phyloP scores from a whole-genome alignment of 2,888 invertebrate species.

The Volucella inflata region DNA sequence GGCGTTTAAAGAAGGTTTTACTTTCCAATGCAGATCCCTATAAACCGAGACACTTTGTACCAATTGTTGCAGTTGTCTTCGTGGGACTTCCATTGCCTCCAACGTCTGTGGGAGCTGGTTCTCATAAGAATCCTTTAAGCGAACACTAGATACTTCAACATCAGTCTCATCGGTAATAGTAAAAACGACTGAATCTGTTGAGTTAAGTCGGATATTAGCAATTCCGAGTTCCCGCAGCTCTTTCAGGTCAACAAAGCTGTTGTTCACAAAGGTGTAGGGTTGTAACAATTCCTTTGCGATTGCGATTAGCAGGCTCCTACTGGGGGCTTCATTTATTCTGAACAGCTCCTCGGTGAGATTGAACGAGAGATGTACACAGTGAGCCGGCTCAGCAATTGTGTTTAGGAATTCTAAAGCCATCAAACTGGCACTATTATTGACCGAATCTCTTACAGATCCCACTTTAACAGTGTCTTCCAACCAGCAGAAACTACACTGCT shows the following conservation, averaged over 20 bases:
- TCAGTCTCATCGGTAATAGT: constrained; percentile 74
- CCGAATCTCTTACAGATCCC: constrained; percentile 8
- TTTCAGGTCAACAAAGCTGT: constrained; percentile 51
- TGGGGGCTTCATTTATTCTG: constrained; percentile 32
- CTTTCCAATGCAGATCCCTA: constrained; percentile 78
- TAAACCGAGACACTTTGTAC: constrained; percentile 80
- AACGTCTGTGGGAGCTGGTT: constrained; percentile 43
- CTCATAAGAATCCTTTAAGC: constrained; percentile 61
- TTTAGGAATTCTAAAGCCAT: constrained; percentile 40
- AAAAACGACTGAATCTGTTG: constrained; percentile 66
- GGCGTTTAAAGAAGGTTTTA: constrained; percentile 77
- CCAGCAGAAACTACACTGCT: constrained; percentile 40
- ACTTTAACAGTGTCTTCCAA: constrained; percentile 53
- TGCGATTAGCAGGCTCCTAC: constrained; percentile 37
- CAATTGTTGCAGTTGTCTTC: constrained; percentile 78
- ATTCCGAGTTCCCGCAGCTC: constrained; percentile 77
- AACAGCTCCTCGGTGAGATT: constrained; percentile 72
- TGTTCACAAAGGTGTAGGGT: constrained; percentile 61
- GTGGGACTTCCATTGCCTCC: constrained; percentile 78
- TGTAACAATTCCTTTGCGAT: constrained; percentile 70
- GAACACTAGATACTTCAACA: constrained; percentile 78
- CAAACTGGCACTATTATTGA: constrained; percentile 4
- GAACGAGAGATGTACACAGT: constrained; percentile 37
- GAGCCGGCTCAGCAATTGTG: constrained; percentile 1
- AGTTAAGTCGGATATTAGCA: constrained; percentile 58